A percentile compares a stretch with the other conserved stretches of the same genome.
These are phyloP conservation scores for Chalcis sispes DNA, from an alignment of 2,888 invertebrate species.

Conservation along the genomic window DNA sequence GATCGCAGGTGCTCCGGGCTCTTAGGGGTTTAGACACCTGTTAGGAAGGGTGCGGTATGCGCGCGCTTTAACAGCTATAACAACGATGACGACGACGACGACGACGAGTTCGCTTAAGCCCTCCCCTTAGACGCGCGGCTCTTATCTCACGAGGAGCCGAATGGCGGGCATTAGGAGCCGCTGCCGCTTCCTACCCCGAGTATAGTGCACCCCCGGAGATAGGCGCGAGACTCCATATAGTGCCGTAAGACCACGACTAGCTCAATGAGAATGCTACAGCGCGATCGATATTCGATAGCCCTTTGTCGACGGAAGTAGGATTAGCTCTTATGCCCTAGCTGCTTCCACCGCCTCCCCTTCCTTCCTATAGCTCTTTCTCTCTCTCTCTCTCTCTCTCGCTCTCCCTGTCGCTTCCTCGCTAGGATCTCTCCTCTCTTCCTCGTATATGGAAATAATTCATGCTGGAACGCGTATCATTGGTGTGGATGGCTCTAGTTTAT, in stretches of 20 bases:
- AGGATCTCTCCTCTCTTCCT: too few relatives aligned
- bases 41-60: slow-evolving; percentile 28
- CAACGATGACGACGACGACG: slow-evolving; percentile 50
- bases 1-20: too few relatives aligned
- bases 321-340: slow-evolving; percentile 6
- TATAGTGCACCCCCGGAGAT: slow-evolving; percentile 28
- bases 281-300: slow-evolving; percentile 73
- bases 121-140: neutral
- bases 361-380: too few relatives aligned
- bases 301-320: slow-evolving; percentile 67
- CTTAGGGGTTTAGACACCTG: slow-evolving; percentile 50
- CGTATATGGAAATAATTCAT: too few relatives aligned
- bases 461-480: too few relatives aligned
- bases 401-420: too few relatives aligned
- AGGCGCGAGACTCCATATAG: slow-evolving; percentile 8
- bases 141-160: slow-evolving; percentile 17
- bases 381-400: too few relatives aligned
- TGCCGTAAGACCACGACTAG: neutral
- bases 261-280: slow-evolving; percentile 69
- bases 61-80: slow-evolving; percentile 62
- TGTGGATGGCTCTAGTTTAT: too few relatives aligned
- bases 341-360: too few relatives aligned
- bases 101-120: slow-evolving; percentile 2
- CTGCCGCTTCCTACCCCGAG: neutral
- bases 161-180: slow-evolving; percentile 5